These are phyloP conservation scores for Endomychus coccineus DNA, from an alignment of 2,888 invertebrate species.

Conservation along the genomic window DNA sequence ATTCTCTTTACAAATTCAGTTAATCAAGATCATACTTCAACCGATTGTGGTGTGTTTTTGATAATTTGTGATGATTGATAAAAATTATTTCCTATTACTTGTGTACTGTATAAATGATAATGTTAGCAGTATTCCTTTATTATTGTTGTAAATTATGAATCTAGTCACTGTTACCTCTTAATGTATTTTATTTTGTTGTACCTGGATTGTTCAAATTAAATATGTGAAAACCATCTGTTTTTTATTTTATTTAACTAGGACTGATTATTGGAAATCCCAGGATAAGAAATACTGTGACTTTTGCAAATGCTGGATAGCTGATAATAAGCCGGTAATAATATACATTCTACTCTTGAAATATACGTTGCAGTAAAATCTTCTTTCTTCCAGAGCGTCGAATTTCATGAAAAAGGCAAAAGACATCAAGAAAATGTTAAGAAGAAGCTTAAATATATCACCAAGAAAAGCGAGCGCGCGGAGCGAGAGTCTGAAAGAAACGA, in stretches of 20 bases:
- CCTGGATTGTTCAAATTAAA: slow-evolving; percentile 14
- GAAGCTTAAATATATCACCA: slow-evolving; percentile 74
- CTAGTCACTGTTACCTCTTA: slow-evolving; percentile 1
- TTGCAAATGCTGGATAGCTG: slow-evolving; percentile 98
- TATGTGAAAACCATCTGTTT: too few species aligned
- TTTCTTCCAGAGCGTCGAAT: slow-evolving; percentile 73
- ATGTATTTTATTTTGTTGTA: slow-evolving; percentile 8
- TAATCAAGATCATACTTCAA: too few species aligned
- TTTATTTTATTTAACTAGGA: slow-evolving; percentile 56
- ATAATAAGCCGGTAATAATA: slow-evolving; percentile 79
- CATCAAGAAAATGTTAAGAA: slow-evolving; percentile 90
- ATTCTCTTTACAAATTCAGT: too few species aligned
- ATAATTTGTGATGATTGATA: too few species aligned
- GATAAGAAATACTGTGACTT: slow-evolving; percentile 93
- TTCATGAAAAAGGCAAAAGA: slow-evolving; percentile 87
- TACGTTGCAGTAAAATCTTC: too few species aligned
- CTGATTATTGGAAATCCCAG: slow-evolving; percentile 95
- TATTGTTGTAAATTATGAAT: not conserved
- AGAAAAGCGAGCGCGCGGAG: slow-evolving; percentile 73
- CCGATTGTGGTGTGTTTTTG: too few species aligned
- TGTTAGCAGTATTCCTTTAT: not conserved
- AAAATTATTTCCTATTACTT: too few species aligned
- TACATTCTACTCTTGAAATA: slow-evolving; percentile 6
- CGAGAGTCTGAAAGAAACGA: slow-evolving; percentile 72
- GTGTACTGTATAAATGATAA: too few species aligned